A percentile compares a stretch with the other conserved stretches of the same genome.
Evolutionary conservation across 2,888 invertebrate species (phyloP).

Genomic region (Sisyra nigra): DNA sequence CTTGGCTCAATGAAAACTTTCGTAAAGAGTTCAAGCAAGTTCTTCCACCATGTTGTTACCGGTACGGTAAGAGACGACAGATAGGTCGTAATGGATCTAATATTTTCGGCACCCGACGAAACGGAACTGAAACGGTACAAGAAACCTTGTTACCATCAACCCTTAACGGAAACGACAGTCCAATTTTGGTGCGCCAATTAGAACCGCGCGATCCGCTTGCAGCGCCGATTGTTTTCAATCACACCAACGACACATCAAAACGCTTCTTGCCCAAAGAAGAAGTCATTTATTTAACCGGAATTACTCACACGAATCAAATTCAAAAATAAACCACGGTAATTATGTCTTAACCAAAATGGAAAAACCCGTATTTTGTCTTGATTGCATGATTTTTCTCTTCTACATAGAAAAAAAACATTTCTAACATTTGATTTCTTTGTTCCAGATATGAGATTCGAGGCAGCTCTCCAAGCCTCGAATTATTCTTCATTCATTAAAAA

Average conservation of each 20-base stretch:
- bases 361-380: too few species aligned
- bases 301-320: not conserved
- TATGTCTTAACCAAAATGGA: too few species aligned
- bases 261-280: slow-evolving; percentile 1
- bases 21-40: slow-evolving; percentile 82
- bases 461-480: too few species aligned
- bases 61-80: too few species aligned
- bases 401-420: too few species aligned
- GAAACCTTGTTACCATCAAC: slow-evolving; percentile 21
- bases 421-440: too few species aligned
- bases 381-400: too few species aligned
- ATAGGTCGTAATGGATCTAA: slow-evolving; percentile 11
- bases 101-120: slow-evolving; percentile 13
- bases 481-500: too few species aligned
- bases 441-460: too few species aligned
- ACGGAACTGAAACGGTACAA: slow-evolving; percentile 19
- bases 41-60: slow-evolving; percentile 35
- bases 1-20: slow-evolving; percentile 95
- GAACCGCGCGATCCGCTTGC: slow-evolving; percentile 22
- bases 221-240: slow-evolving; percentile 14
- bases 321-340: not conserved
- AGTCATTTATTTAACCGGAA: slow-evolving; percentile 3
- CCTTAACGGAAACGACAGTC: slow-evolving; percentile 15
- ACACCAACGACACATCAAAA: not conserved
- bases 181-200: slow-evolving; percentile 17